Percentiles rank a stretch among this genome's conserved stretches.
Conservation (phyloP, 92 coral and sea anemone species). For the Porites evermanni region DNA sequence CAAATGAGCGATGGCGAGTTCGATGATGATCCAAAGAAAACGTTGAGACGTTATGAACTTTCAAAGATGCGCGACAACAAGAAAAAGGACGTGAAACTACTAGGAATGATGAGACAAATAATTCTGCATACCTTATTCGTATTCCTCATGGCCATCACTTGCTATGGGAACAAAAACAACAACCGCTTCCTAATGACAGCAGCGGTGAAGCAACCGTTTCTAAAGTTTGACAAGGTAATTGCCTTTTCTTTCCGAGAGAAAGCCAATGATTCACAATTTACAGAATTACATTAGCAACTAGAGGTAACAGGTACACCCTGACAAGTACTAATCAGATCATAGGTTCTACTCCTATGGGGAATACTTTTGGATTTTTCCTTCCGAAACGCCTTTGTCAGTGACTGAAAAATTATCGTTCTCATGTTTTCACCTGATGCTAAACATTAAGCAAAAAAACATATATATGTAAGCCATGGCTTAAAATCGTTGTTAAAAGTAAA, state of each 20-base stretch:
- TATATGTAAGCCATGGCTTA: too few relatives aligned
- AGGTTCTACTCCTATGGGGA: too few relatives aligned
- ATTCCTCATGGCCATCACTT: constrained; percentile 25
- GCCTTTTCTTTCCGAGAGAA: too few relatives aligned
- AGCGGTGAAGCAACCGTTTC: constrained; percentile 14
- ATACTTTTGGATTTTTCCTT: too few relatives aligned
- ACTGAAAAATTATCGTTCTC: too few relatives aligned
- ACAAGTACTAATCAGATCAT: too few relatives aligned
- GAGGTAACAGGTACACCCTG: too few relatives aligned
- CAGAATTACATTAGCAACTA: too few relatives aligned
- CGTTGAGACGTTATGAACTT: background rate
- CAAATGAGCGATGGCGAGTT: background rate
- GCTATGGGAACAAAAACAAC: constrained; percentile 33
- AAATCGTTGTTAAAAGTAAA: too few relatives aligned
- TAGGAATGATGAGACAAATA: background rate
- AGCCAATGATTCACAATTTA: background rate
- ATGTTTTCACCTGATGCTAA: too few relatives aligned
- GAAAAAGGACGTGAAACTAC: constrained; percentile 9
- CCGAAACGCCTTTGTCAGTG: too few relatives aligned
- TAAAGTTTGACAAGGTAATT: constrained; percentile 28
- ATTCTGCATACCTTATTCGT: background rate
- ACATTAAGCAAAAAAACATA: too few relatives aligned
- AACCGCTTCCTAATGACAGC: constrained; percentile 37
- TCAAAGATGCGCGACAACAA: constrained; percentile 11
- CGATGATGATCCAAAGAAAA: constrained; percentile 28